A percentile compares a stretch with the other conserved stretches of the same genome.
phyloP scores from a whole-genome alignment of 2,888 invertebrate species.

The Diaphora mendica region DNA sequence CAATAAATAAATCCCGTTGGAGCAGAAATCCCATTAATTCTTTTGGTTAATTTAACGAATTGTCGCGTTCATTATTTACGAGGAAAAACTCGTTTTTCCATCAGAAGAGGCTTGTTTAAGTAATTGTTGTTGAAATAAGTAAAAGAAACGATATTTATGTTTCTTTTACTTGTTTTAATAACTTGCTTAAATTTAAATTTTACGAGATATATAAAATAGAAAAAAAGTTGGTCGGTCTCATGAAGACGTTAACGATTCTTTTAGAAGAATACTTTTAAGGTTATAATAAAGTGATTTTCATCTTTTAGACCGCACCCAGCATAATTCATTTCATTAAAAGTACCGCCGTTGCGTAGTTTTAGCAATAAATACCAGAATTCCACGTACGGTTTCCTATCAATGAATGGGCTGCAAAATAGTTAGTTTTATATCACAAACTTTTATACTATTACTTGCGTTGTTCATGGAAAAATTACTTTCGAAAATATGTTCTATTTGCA shows the following conservation, averaged over 20 bases:
- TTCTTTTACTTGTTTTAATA: too few relatives aligned
- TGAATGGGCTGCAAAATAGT: slow-evolving; percentile 6
- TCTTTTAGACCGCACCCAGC: not conserved
- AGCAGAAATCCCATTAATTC: not conserved
- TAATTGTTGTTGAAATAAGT: not conserved
- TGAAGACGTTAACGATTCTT: not conserved
- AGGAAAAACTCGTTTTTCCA: not conserved
- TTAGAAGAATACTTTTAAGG: not conserved
- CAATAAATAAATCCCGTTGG: not conserved
- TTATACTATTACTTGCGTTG: not conserved
- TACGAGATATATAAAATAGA: too few relatives aligned
- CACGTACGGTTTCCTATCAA: not conserved
- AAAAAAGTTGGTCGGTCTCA: too few relatives aligned
- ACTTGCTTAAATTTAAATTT: not conserved
- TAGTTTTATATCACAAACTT: not conserved
- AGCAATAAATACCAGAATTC: not conserved
- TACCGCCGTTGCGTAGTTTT: not conserved
- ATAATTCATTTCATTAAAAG: not conserved
- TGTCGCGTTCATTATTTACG: not conserved
- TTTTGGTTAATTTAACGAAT: not conserved
- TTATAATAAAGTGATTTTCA: not conserved
- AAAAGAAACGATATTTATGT: not conserved
- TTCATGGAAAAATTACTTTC: not conserved
- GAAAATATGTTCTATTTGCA: not conserved
- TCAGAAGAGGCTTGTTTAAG: not conserved